Evolutionary conservation across 2,797 vertebrate species (phyloP).

Genomic region (Sebastes nivosus): DNA sequence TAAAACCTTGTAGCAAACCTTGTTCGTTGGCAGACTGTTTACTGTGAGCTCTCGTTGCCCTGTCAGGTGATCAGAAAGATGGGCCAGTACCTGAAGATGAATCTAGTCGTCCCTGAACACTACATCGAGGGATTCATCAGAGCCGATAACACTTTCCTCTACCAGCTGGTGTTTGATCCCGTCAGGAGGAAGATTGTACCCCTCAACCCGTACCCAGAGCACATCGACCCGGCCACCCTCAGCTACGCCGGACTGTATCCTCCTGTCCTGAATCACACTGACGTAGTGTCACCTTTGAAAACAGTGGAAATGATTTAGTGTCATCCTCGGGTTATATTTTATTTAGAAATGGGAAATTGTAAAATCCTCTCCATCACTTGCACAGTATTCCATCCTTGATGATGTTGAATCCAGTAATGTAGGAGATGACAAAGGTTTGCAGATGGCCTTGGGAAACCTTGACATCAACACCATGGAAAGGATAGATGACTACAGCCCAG

Average conservation of each 20-base stretch:
- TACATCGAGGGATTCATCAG: conserved; percentile 91
- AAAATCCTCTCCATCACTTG: background rate
- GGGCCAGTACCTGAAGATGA: conserved; percentile 95
- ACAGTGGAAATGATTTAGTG: background rate
- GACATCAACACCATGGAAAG: conserved; percentile 89
- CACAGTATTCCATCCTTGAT: conserved; percentile 55
- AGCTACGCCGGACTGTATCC: conserved; percentile 95
- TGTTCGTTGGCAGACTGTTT: background rate
- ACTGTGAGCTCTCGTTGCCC: background rate
- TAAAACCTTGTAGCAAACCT: background rate
- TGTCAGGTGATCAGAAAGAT: conserved; percentile 96
- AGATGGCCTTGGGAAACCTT: conserved; percentile 94
- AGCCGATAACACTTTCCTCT: conserved; percentile 97
- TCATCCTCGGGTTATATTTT: background rate
- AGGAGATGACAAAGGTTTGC: conserved; percentile 87
- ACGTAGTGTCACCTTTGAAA: background rate
- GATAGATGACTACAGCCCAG: conserved; percentile 90
- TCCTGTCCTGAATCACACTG: conserved; percentile 45
- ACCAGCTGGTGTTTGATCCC: conserved; percentile 97
- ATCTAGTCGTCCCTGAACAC: conserved; percentile 87
- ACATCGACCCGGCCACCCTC: conserved; percentile 84
- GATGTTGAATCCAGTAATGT: conserved; percentile 80
- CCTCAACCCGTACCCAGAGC: conserved; percentile 89
- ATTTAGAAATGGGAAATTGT: background rate
- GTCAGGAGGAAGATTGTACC: conserved; percentile 88